These are phyloP conservation scores for Helobdella robusta DNA, from an alignment of 2,888 invertebrate species.

Conservation along the genomic window DNA sequence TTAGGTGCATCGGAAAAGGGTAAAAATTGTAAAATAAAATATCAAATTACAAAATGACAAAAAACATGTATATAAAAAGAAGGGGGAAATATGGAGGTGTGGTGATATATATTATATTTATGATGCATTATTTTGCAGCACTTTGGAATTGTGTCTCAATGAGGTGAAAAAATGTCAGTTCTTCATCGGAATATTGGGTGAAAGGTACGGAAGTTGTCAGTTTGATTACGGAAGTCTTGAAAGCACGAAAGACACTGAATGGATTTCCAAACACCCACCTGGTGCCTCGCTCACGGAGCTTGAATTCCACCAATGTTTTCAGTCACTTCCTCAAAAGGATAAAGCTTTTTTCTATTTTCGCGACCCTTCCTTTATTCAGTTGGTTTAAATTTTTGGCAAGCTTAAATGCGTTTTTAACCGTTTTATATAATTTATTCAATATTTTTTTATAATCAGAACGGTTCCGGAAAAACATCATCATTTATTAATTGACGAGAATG, in stretches of 20 bases:
- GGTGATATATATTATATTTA: no score
- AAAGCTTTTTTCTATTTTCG: constrained; percentile 49
- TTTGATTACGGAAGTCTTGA: constrained; percentile 41
- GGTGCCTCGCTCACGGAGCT: constrained; percentile 50
- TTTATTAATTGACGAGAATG: constrained; percentile 42
- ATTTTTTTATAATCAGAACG: not conserved
- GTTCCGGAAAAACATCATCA: constrained; percentile 41
- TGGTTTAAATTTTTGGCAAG: not conserved
- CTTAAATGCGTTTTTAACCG: not conserved
- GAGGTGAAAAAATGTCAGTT: constrained; percentile 49
- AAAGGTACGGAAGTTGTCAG: constrained; percentile 49
- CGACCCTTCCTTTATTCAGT: constrained; percentile 38
- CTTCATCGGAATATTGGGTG: constrained; percentile 50
- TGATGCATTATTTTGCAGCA: no score
- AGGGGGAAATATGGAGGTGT: no score
- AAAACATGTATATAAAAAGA: no score
- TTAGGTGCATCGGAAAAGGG: no score
- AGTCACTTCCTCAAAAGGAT: constrained; percentile 28
- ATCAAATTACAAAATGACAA: no score
- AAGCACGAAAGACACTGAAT: constrained; percentile 42
- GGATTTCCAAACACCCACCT: constrained; percentile 42
- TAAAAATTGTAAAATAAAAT: no score
- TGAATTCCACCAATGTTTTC: constrained; percentile 43
- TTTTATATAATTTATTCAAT: not conserved
- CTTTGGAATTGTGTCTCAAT: constrained; percentile 48